phyloP scores from a whole-genome alignment of 2,797 vertebrate genomes.

The Acropternis orthonyx region DNA sequence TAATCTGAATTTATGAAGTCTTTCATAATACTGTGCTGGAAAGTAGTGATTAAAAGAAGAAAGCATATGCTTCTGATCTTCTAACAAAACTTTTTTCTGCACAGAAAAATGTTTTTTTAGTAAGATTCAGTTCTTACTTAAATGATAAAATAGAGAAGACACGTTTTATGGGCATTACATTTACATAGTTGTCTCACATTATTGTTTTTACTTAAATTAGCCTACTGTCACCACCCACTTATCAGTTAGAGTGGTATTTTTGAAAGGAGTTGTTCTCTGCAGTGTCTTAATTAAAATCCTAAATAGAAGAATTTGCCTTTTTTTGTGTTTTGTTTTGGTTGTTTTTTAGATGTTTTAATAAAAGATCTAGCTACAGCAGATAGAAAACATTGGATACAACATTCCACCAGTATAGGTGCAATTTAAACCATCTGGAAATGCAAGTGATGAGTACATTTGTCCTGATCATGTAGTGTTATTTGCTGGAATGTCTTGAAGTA shows the following conservation, averaged over 20 bases:
- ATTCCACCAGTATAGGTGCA: not conserved
- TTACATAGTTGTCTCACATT: not conserved
- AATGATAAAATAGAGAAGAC: not conserved
- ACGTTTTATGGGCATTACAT: not conserved
- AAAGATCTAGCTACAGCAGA: not conserved
- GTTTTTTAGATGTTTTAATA: not conserved
- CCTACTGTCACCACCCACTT: not conserved
- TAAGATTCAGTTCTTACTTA: not conserved
- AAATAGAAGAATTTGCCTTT: not conserved
- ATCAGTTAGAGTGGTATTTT: not conserved
- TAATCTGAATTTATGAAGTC: not conserved
- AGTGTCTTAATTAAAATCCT: not conserved
- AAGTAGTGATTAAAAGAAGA: not conserved
- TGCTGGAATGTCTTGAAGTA: not conserved
- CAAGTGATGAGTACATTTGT: not conserved
- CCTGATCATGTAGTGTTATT: not conserved
- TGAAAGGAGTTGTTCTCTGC: not conserved
- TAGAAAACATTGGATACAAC: not conserved
- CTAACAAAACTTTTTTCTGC: not conserved
- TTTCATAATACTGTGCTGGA: not conserved
- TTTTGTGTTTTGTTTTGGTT: not conserved
- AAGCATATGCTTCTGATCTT: not conserved
- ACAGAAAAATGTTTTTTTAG: rapidly evolving
- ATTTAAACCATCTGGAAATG: not conserved
- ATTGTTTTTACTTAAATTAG: slow-evolving; percentile 7